Conservation (phyloP, 2,797 vertebrate species). For the Fistularia tabacaria region DNA sequence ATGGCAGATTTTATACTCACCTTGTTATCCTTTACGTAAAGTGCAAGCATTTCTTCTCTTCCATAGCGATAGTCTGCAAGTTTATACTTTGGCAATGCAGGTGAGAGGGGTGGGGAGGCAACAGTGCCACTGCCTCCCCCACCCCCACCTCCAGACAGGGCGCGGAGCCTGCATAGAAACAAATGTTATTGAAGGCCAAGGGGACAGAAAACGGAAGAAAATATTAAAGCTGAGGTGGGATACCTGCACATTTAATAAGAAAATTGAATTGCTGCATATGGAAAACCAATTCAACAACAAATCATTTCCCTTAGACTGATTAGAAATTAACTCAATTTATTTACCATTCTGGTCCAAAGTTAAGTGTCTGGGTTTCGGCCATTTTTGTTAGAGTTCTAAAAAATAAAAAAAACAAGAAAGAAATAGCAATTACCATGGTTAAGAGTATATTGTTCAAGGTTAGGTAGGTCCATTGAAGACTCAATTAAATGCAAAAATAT, state of each 20-base stretch:
- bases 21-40: conserved; percentile 99
- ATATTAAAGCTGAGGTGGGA: conserved; percentile 15
- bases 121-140: conserved; percentile 57
- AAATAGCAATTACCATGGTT: background rate
- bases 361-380: conserved; percentile 99
- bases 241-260: conserved; percentile 28
- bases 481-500: too few relatives aligned
- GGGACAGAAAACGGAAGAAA: conserved; percentile 21
- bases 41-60: conserved; percentile 99
- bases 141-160: conserved; percentile 88
- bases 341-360: conserved; percentile 99
- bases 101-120: conserved; percentile 95
- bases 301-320: conserved; percentile 11
- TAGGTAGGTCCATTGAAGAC: too few relatives aligned
- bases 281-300: conserved; percentile 37
- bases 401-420: conserved; percentile 39
- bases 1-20: conserved; percentile 61
- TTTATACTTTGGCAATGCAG: conserved; percentile 98
- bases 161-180: conserved; percentile 84
- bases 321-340: conserved; percentile 32
- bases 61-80: conserved; percentile 98
- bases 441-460: too few relatives aligned
- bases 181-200: conserved; percentile 16
- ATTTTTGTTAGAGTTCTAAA: conserved; percentile 82
- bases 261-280: background rate